Conservation (phyloP, 2,113 vertebrate species). For the Chaetodon trifascialis region DNA sequence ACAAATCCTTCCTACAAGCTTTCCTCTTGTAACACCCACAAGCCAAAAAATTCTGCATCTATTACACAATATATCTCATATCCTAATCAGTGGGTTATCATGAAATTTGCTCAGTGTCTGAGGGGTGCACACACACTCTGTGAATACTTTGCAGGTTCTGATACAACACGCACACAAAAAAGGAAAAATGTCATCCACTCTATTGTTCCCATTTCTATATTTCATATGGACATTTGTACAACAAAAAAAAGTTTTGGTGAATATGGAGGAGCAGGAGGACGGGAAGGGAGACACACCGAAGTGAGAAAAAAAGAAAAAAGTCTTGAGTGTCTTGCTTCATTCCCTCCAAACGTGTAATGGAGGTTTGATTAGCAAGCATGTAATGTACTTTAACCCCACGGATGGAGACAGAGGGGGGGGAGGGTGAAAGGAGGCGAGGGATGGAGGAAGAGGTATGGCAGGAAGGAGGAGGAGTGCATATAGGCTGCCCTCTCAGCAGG, state of each 20-base stretch:
- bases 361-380: conserved; percentile 96
- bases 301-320: conserved; percentile 25
- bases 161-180: too few relatives aligned
- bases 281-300: conserved; percentile 28
- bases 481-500: conserved; percentile 90
- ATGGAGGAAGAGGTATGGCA: conserved; percentile 77
- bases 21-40: background rate
- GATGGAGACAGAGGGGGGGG: conserved; percentile 75
- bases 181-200: too few relatives aligned
- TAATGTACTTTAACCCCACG: conserved; percentile 92
- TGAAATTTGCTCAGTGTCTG: background rate
- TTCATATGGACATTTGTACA: too few relatives aligned
- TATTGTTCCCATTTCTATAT: too few relatives aligned
- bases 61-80: background rate
- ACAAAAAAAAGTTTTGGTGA: conserved; percentile 8
- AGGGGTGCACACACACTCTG: background rate
- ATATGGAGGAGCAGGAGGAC: conserved; percentile 28
- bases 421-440: conserved; percentile 79
- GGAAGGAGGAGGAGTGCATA: conserved; percentile 84
- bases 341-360: conserved; percentile 88
- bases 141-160: too few relatives aligned
- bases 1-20: background rate
- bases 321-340: conserved; percentile 79
- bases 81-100: too few relatives aligned
- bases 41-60: background rate